Percentiles rank a stretch among this genome's conserved stretches.
Evolutionary conservation across 2,797 vertebrate species (phyloP).

Genomic region (Lagocephalus sceleratus): DNA sequence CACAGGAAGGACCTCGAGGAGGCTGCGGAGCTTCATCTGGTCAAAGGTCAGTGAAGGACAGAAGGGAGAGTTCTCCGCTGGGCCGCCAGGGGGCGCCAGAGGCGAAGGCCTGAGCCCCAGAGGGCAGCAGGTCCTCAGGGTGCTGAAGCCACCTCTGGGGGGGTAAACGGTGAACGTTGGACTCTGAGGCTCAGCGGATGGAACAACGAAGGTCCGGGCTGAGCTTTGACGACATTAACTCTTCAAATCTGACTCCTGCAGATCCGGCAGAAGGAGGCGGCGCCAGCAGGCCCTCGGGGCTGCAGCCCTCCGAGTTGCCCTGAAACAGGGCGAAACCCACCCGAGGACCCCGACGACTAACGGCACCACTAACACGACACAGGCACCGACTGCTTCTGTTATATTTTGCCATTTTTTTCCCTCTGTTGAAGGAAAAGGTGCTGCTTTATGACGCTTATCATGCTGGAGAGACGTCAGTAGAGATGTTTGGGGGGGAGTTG

Average conservation of each 20-base stretch:
- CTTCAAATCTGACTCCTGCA: constrained; percentile 12
- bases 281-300: constrained; percentile 16
- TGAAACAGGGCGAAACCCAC: constrained; percentile 5
- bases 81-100: constrained; percentile 28
- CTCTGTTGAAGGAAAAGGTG: too few relatives aligned
- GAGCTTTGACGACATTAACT: background rate
- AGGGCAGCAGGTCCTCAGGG: too few relatives aligned
- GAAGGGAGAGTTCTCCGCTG: background rate
- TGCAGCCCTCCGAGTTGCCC: background rate
- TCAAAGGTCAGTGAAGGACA: constrained; percentile 50
- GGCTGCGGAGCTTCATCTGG: constrained; percentile 47
- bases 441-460: constrained; percentile 1
- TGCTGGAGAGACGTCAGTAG: background rate
- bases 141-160: too few relatives aligned
- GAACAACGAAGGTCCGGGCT: background rate
- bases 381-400: too few relatives aligned
- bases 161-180: background rate
- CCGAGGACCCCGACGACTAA: constrained; percentile 4
- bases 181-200: background rate
- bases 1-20: constrained; percentile 30
- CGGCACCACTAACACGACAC: too few relatives aligned
- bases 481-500: background rate
- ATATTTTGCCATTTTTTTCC: too few relatives aligned
- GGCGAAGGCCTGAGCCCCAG: too few relatives aligned
- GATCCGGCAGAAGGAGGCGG: constrained; percentile 25